Conservation (phyloP, 30 jellyfish, hydroid and myxozoan species). For the Aurelia coerulea region DNA sequence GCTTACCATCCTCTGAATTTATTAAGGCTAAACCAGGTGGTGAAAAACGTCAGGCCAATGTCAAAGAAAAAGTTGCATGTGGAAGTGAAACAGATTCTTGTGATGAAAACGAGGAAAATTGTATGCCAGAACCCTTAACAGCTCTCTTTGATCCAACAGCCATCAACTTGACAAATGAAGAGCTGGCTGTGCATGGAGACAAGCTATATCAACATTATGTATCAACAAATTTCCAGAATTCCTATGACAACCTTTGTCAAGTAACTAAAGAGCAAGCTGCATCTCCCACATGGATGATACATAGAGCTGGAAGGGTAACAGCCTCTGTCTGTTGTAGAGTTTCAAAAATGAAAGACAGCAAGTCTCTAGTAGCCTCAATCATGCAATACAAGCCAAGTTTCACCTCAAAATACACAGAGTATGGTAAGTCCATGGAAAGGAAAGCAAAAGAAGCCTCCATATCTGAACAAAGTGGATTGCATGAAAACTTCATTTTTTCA, state of each 20-base stretch:
- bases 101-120: constrained; percentile 18
- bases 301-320: constrained; percentile 57
- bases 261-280: constrained; percentile 31
- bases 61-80: constrained; percentile 4
- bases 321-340: constrained; percentile 19
- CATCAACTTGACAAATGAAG: constrained; percentile 30
- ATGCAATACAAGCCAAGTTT: constrained; percentile 54
- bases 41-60: not conserved
- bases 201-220: constrained; percentile 22
- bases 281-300: constrained; percentile 31
- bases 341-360: constrained; percentile 46
- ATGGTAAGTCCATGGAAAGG: constrained; percentile 29
- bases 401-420: constrained; percentile 39
- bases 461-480: constrained; percentile 18
- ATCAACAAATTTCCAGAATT: constrained; percentile 14
- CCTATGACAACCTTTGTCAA: constrained; percentile 38
- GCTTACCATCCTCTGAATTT: constrained; percentile 14
- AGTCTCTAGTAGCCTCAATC: constrained; percentile 20
- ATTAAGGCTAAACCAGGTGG: constrained; percentile 9
- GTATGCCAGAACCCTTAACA: constrained; percentile 47
- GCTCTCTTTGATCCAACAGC: constrained; percentile 47
- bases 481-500: constrained; percentile 5
- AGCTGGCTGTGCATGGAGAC: constrained; percentile 29
- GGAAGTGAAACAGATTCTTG: constrained; percentile 46
- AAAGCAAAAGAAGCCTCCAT: constrained; percentile 12